Evolutionary conservation across 1,140 invertebrate genomes (phyloP).

Genomic region (Helicoverpa armigera): DNA sequence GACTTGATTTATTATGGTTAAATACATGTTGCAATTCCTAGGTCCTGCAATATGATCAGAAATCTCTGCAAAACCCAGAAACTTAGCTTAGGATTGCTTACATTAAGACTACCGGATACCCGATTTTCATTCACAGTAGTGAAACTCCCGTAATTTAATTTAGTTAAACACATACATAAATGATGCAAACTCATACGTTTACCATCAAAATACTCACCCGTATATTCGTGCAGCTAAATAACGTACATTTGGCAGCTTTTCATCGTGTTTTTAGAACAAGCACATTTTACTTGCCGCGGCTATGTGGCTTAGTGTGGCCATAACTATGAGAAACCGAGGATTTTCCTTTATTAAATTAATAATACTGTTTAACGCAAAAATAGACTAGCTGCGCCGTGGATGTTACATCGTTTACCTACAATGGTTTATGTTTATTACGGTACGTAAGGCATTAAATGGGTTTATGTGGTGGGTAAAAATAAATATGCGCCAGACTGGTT

Average conservation of each 20-base stretch:
- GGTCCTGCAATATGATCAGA: no score
- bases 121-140: no score
- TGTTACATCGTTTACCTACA: not conserved
- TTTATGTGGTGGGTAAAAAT: not conserved
- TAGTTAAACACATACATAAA: no score
- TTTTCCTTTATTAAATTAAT: slow-evolving; percentile 46
- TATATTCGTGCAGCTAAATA: slow-evolving; percentile 61
- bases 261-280: slow-evolving; percentile 74
- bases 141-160: no score
- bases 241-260: slow-evolving; percentile 75
- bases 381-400: slow-evolving; percentile 11
- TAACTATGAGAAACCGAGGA: slow-evolving; percentile 35
- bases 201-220: slow-evolving; percentile 10
- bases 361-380: slow-evolving; percentile 26
- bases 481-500: not conserved
- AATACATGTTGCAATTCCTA: no score
- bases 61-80: no score
- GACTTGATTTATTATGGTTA: no score
- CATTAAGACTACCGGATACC: no score
- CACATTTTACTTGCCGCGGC: slow-evolving; percentile 68
- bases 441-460: not conserved
- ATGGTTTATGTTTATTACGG: slow-evolving; percentile 39
- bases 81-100: no score
- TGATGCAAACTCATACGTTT: not conserved
- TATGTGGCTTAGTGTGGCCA: slow-evolving; percentile 53